phyloP scores from a whole-genome alignment of 2,113 vertebrate species.

The Plotosus lineatus region DNA sequence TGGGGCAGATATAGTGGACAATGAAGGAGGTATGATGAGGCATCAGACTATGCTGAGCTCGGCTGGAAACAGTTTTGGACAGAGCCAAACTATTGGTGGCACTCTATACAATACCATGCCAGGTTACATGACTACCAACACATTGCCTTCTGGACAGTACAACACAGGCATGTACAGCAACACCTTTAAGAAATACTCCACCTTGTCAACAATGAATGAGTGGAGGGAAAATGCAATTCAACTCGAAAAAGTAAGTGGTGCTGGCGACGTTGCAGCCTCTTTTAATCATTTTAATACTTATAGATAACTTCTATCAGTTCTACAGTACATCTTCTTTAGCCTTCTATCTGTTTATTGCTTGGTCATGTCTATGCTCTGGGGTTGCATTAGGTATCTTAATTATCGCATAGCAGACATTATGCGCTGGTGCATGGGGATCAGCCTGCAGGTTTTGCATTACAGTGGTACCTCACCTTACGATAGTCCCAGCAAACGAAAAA shows the following conservation, averaged over 20 bases:
- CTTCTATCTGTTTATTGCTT: neutral
- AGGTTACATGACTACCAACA: constrained; percentile 18
- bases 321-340: neutral
- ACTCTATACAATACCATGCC: constrained; percentile 27
- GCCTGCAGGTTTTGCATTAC: neutral
- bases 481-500: too few species aligned
- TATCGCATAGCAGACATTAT: neutral
- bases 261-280: neutral
- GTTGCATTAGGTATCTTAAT: neutral
- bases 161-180: constrained; percentile 33
- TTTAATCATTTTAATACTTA: neutral
- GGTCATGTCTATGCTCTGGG: neutral
- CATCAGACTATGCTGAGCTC: neutral
- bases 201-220: constrained; percentile 31
- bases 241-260: constrained; percentile 51
- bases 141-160: constrained; percentile 28
- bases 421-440: neutral
- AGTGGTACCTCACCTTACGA: too few species aligned
- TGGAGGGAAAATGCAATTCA: constrained; percentile 55
- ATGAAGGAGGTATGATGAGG: neutral
- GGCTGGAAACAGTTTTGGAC: neutral
- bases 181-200: constrained; percentile 11
- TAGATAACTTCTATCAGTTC: neutral
- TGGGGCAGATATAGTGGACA: constrained; percentile 23
- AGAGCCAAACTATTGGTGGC: constrained; percentile 1